A percentile compares a stretch with the other conserved stretches of the same genome.
phyloP scores from a whole-genome alignment of 2,113 vertebrate genomes.

The Pseudopipra pipra region DNA sequence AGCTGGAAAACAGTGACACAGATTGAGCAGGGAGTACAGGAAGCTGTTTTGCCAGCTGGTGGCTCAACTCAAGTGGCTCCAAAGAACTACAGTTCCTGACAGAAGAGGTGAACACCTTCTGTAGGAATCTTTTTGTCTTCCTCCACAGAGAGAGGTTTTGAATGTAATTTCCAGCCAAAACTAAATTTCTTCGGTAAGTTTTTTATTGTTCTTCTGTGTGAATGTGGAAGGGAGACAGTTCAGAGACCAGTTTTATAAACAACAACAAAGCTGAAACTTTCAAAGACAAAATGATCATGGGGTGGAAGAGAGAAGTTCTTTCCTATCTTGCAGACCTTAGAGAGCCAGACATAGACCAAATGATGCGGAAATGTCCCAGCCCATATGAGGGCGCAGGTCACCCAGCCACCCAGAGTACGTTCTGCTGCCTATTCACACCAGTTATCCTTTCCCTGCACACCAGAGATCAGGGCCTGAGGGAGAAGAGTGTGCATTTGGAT shows the following conservation, averaged over 20 bases:
- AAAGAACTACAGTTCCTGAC: background rate
- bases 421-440: background rate
- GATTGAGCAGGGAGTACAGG: background rate
- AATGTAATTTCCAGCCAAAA: background rate
- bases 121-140: background rate
- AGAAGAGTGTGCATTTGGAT: background rate
- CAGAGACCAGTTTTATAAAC: background rate
- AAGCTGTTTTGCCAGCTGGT: background rate
- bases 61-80: background rate
- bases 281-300: background rate
- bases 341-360: background rate
- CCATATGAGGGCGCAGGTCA: background rate
- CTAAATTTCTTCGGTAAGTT: background rate
- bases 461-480: background rate
- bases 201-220: background rate
- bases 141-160: background rate
- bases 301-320: background rate
- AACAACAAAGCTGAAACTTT: background rate
- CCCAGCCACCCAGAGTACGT: background rate
- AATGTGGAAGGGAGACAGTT: background rate
- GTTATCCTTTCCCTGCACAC: background rate
- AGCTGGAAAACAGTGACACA: background rate
- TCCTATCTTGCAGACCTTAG: background rate
- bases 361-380: background rate
- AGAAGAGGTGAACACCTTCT: background rate